Conservation (phyloP, 2,888 invertebrate species). For the Drosophila cracens region DNA sequence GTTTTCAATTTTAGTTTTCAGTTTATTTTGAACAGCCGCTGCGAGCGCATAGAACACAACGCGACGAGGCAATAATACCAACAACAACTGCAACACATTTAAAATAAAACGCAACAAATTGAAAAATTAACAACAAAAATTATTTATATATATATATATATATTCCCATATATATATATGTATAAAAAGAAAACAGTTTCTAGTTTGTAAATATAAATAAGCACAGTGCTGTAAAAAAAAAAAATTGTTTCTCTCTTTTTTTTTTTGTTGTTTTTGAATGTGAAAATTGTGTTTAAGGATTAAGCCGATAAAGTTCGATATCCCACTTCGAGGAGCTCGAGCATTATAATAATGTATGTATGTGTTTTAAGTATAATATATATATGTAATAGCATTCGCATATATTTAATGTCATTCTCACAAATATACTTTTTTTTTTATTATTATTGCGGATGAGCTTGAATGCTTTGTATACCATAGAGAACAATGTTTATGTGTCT, state of each 20-base stretch:
- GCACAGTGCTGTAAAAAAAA: slow-evolving; percentile 1
- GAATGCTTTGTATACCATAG: neutral
- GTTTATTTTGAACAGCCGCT: slow-evolving; percentile 76
- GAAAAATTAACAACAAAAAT: neutral
- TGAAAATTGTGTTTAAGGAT: slow-evolving; percentile 23
- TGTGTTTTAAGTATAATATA: slow-evolving; percentile 24
- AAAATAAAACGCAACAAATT: slow-evolving; percentile 26
- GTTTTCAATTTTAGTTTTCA: slow-evolving; percentile 47
- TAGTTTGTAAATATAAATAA: slow-evolving; percentile 34
- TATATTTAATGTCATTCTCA: neutral
- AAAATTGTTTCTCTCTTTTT: slow-evolving; percentile 2
- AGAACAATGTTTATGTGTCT: neutral
- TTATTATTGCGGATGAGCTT: slow-evolving; percentile 7
- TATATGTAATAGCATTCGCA: neutral
- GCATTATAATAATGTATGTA: slow-evolving; percentile 38
- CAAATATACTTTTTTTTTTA: neutral
- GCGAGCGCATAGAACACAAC: slow-evolving; percentile 68
- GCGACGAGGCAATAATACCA: slow-evolving; percentile 36
- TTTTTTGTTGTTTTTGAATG: slow-evolving; percentile 29
- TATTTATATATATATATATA: neutral
- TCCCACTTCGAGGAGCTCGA: slow-evolving; percentile 6
- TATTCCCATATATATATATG: neutral
- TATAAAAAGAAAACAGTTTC: slow-evolving; percentile 13
- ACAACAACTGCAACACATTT: slow-evolving; percentile 4
- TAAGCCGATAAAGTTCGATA: slow-evolving; percentile 7